Conservation (phyloP, 2,113 vertebrate genomes). For the Megaceryle maxima region DNA sequence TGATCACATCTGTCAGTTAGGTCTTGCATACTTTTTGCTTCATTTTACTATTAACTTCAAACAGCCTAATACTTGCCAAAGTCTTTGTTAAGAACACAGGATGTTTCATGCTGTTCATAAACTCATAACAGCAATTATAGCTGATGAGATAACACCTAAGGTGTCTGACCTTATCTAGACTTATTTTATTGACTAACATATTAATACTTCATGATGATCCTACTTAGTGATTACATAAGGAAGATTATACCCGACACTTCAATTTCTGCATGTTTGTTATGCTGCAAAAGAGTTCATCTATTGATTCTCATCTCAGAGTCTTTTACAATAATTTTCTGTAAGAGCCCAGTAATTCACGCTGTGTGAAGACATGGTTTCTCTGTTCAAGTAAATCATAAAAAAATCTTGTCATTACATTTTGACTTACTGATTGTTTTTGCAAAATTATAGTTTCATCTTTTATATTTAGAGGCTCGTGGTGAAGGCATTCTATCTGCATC, state of each 20-base stretch:
- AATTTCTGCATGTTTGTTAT: background rate
- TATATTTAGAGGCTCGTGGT: background rate
- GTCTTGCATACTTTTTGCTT: background rate
- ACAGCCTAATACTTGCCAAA: background rate
- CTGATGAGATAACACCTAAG: constrained; percentile 9
- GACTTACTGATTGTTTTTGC: background rate
- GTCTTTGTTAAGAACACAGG: background rate
- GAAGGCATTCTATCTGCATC: background rate
- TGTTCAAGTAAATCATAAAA: background rate
- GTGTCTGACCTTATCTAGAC: constrained; percentile 51
- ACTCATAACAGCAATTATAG: constrained; percentile 3
- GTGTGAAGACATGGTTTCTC: background rate
- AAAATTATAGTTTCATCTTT: background rate
- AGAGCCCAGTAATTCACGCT: background rate
- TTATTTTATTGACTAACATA: constrained; percentile 15
- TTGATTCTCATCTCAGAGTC: background rate
- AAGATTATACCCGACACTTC: background rate
- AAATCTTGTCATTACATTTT: background rate
- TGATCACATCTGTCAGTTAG: background rate
- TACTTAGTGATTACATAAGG: background rate
- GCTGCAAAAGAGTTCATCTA: background rate
- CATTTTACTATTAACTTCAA: background rate
- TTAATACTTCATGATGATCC: constrained; percentile 45
- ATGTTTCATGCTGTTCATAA: constrained; percentile 7
- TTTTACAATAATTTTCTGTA: background rate